Evolutionary conservation across 2,113 vertebrate species (phyloP).

Genomic region (Calyptomena viridis): DNA sequence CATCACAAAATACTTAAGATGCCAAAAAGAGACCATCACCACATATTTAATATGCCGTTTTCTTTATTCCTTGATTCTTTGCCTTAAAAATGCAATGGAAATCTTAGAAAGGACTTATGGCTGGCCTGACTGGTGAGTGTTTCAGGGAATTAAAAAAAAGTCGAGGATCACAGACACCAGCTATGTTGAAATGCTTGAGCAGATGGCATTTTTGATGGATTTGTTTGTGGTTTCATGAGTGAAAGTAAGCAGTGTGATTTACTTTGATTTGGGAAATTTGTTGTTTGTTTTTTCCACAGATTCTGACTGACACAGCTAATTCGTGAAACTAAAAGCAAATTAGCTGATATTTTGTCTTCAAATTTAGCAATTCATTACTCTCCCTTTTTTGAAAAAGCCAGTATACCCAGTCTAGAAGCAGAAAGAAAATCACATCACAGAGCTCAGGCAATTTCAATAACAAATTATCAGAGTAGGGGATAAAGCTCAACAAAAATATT

Average conservation of each 20-base stretch:
- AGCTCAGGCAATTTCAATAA: background rate
- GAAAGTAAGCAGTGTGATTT: background rate
- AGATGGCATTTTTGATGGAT: background rate
- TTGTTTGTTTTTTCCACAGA: background rate
- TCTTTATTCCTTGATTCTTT: background rate
- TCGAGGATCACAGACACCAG: rapidly evolving
- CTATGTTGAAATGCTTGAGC: background rate
- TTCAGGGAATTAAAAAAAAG: background rate
- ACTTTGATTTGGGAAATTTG: background rate
- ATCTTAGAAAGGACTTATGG: background rate
- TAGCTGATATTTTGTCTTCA: background rate
- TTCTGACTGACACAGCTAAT: background rate
- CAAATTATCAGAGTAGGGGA: background rate
- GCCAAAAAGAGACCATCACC: rapidly evolving
- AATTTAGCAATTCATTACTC: background rate
- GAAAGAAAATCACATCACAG: background rate
- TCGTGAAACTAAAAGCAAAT: background rate
- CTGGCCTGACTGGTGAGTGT: background rate
- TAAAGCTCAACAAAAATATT: background rate
- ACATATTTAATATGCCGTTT: background rate
- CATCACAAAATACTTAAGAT: background rate
- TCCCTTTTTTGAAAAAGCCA: background rate
- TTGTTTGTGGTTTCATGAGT: background rate
- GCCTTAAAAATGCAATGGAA: background rate
- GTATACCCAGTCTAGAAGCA: background rate